Base-by-base conservation (phyloP, 35 echinoderm and acorn worm species). In the Lytechinus pictus region DNA sequence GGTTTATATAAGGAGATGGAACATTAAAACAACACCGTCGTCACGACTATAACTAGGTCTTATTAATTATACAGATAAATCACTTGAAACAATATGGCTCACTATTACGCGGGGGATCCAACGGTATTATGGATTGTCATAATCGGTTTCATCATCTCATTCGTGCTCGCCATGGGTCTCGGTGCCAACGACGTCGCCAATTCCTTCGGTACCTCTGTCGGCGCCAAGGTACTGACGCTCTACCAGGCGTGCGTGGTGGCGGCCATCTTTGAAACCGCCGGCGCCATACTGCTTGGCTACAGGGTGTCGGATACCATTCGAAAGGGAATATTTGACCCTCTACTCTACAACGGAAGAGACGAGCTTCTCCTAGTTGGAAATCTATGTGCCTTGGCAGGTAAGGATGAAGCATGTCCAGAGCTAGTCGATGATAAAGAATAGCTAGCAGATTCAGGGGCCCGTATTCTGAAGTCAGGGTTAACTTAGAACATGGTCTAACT, bases 111-210 rank as follows among this genome's bases (percentile, higher is more conserved):
- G 9, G 89, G 58, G 54, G 96, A 94, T 57, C 57, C 95, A 19
- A 61, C 86, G 28, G 92, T 97, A 1, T 52, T 96, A 53, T 97
- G 97, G 97, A 96, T 97, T 27, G 58, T 97, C 24, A 91, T 95
- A 54, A 61, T 96, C 0, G 94, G 89, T 5, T 97, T 97, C 94
- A 94, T 97, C 54, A 79, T 96, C 54, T 57, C 97, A 28, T 97
- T 97, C 91, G 53, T 97, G 12, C 86, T 97, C 3, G 94, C 97
- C 10, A 96, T 97, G 92, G 97, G 89, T 7, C 94, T 97, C 9
- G 97, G 95, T 13, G 95, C 95, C 52, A 96, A 97, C 52, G 95
- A 96, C 91, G 97, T 95, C 57, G 97, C 97, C 54, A 97, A 97
- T 86, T 97, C 97, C 2, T 96, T 97, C 56, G 97, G 95, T 19